These are phyloP conservation scores for Oxycera nigricornis DNA, from an alignment of 2,888 invertebrate species.

Conservation along the genomic window DNA sequence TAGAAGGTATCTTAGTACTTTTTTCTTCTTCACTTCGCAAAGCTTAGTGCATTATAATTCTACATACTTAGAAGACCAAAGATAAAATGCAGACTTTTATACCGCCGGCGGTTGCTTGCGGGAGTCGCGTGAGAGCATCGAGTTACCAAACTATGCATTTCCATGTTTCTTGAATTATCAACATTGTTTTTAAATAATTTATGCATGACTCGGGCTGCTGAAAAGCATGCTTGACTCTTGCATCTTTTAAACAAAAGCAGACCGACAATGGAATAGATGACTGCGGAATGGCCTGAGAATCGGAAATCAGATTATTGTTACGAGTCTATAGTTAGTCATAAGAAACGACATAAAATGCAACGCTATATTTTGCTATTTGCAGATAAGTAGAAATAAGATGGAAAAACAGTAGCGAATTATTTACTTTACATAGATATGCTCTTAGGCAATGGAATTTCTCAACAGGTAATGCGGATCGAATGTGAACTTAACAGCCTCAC, in stretches of 20 bases:
- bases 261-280: slow-evolving; percentile 26
- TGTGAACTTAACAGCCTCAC: too few relatives aligned
- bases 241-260: slow-evolving; percentile 22
- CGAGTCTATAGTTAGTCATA: slow-evolving; percentile 13
- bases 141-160: slow-evolving; percentile 45
- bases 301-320: slow-evolving; percentile 22
- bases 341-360: slow-evolving; percentile 13
- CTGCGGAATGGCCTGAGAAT: slow-evolving; percentile 13
- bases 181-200: slow-evolving; percentile 47
- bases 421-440: neutral
- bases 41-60: too few relatives aligned
- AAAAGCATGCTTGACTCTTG: slow-evolving; percentile 32
- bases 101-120: neutral
- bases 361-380: neutral
- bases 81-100: neutral
- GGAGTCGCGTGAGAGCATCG: slow-evolving; percentile 45
- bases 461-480: too few relatives aligned
- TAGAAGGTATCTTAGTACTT: slow-evolving; percentile 21
- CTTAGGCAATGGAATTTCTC: too few relatives aligned
- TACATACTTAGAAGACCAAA: slow-evolving; percentile 21
- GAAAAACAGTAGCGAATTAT: neutral
- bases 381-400: neutral
- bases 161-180: slow-evolving; percentile 44
- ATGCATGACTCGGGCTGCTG: slow-evolving; percentile 38
- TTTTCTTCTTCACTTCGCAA: slow-evolving; percentile 34